Evolutionary conservation across 92 coral and sea anemone genomes (phyloP).

Genomic region (Zoanthus solanderi): DNA sequence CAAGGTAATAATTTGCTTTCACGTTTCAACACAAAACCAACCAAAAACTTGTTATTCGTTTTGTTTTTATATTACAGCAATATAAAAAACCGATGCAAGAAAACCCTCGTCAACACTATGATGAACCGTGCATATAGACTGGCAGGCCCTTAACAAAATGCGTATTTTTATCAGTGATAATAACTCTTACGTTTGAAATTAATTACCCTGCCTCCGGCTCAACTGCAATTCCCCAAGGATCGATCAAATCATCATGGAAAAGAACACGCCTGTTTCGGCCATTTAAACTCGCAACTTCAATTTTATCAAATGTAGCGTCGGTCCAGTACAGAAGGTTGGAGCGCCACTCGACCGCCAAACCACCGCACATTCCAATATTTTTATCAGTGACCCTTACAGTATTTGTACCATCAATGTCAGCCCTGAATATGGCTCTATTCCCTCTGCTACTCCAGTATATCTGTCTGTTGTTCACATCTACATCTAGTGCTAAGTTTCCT

Average conservation of each 20-base stretch:
- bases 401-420: slow-evolving; percentile 13
- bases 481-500: slow-evolving; percentile 27
- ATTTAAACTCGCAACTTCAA: slow-evolving; percentile 23
- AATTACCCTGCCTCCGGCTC: slow-evolving; percentile 29
- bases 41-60: too few relatives aligned
- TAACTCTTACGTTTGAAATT: too few relatives aligned
- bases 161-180: too few relatives aligned
- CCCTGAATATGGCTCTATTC: slow-evolving; percentile 13
- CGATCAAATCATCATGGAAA: slow-evolving; percentile 12
- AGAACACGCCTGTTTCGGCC: slow-evolving; percentile 24
- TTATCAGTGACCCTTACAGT: not conserved
- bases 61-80: too few relatives aligned
- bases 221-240: slow-evolving; percentile 39
- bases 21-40: too few relatives aligned
- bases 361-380: slow-evolving; percentile 30
- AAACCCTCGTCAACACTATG: too few relatives aligned
- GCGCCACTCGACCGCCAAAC: slow-evolving; percentile 38
- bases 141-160: too few relatives aligned
- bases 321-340: slow-evolving; percentile 40
- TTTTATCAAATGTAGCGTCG: slow-evolving; percentile 27
- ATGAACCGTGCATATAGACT: too few relatives aligned
- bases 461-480: slow-evolving; percentile 5
- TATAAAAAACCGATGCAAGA: too few relatives aligned
- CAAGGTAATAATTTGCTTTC: too few relatives aligned
- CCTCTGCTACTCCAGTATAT: slow-evolving; percentile 28